Conservation (phyloP, 2,888 invertebrate genomes). For the Amphipoea oculea region DNA sequence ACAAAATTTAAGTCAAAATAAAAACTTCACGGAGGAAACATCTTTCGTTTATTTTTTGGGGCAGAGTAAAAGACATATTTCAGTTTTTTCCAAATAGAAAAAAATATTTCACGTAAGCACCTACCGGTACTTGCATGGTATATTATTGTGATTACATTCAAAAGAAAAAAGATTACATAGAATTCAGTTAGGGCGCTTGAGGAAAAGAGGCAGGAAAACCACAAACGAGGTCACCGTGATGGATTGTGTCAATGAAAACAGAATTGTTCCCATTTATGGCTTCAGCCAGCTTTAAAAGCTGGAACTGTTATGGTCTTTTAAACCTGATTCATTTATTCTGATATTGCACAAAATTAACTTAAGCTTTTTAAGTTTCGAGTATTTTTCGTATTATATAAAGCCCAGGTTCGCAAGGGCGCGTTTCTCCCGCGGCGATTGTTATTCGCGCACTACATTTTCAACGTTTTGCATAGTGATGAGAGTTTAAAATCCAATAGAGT, state of each 20-base stretch:
- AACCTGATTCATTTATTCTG: neutral
- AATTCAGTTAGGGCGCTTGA: constrained; percentile 23
- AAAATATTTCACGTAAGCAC: neutral
- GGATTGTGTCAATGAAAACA: constrained; percentile 42
- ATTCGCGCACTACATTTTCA: too few relatives aligned
- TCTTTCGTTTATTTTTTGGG: neutral
- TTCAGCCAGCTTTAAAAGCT: neutral
- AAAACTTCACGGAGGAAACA: too few relatives aligned
- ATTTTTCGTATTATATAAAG: neutral
- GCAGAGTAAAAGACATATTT: neutral
- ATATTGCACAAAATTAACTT: neutral
- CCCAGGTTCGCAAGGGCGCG: too few relatives aligned
- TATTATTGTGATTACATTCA: neutral
- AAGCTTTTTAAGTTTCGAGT: neutral
- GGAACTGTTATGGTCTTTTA: neutral
- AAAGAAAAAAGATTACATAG: constrained; percentile 34
- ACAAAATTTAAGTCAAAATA: too few relatives aligned
- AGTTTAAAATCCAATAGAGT: too few relatives aligned
- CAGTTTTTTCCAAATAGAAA: neutral
- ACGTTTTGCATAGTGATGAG: too few relatives aligned
- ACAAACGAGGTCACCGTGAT: constrained; percentile 16
- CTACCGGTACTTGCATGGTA: neutral
- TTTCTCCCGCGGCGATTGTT: too few relatives aligned
- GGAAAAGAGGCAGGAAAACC: constrained; percentile 52
- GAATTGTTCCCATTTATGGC: constrained; percentile 28